Conservation (phyloP, 1,140 invertebrate genomes). For the Caenorhabditis inopinata region DNA sequence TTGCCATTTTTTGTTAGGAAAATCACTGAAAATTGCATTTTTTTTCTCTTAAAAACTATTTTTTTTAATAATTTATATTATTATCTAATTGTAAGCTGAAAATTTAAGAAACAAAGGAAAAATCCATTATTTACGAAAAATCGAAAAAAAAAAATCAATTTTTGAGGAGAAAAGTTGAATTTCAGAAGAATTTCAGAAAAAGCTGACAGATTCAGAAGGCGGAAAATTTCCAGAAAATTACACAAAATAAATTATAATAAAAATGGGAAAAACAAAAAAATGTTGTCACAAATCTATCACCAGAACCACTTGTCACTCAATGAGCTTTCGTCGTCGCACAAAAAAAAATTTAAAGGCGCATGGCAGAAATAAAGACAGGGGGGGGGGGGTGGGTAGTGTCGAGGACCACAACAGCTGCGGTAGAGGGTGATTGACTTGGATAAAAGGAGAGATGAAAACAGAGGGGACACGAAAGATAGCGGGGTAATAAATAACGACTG, state of each 20-base stretch:
- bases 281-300: conserved; percentile 31
- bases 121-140: no score
- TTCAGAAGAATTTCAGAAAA: no score
- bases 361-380: background rate
- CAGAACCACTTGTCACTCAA: conserved; percentile 24
- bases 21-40: no score
- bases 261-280: background rate
- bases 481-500: background rate
- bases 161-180: no score
- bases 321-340: background rate
- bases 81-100: no score
- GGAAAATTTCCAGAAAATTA: no score
- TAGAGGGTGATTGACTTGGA: no score
- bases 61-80: no score
- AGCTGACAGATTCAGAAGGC: no score
- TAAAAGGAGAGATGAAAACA: background rate
- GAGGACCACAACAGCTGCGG: no score
- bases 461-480: background rate
- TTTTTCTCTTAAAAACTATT: background rate
- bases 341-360: background rate
- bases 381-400: background rate
- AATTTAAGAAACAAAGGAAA: no score
- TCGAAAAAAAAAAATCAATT: no score
- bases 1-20: background rate
- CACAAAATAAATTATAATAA: background rate